Conservation (phyloP, 2,797 vertebrate species). For the Fundulus diaphanus region DNA sequence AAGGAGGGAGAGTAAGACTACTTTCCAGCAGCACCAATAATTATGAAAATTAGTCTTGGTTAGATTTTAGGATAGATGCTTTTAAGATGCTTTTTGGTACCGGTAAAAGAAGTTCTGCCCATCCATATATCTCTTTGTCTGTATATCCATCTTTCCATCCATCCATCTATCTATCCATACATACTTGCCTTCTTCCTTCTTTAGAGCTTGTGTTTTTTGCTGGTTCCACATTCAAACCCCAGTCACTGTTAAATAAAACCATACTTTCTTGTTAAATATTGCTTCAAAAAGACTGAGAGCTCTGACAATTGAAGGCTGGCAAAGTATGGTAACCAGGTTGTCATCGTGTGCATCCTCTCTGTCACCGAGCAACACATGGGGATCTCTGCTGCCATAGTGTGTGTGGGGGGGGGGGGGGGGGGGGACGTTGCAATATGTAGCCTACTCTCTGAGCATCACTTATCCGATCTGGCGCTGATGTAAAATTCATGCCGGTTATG, state of each 20-base stretch:
- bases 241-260: neutral
- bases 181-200: neutral
- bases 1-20: neutral
- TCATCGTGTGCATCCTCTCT: neutral
- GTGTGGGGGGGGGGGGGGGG: neutral
- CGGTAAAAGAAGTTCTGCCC: neutral
- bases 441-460: neutral
- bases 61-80: neutral
- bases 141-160: neutral
- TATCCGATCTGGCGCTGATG: neutral
- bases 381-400: neutral
- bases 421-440: neutral
- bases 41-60: no score
- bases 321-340: neutral
- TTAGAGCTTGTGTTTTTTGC: no score
- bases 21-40: neutral
- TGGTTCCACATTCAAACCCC: neutral
- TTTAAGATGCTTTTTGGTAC: neutral
- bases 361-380: neutral
- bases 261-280: no score
- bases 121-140: neutral
- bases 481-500: neutral
- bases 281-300: no score
- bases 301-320: neutral
- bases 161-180: neutral